Percentiles rank a stretch among this genome's conserved stretches.
Evolutionary conservation across 2,888 invertebrate species (phyloP).

Genomic region (Drosophila birchii): DNA sequence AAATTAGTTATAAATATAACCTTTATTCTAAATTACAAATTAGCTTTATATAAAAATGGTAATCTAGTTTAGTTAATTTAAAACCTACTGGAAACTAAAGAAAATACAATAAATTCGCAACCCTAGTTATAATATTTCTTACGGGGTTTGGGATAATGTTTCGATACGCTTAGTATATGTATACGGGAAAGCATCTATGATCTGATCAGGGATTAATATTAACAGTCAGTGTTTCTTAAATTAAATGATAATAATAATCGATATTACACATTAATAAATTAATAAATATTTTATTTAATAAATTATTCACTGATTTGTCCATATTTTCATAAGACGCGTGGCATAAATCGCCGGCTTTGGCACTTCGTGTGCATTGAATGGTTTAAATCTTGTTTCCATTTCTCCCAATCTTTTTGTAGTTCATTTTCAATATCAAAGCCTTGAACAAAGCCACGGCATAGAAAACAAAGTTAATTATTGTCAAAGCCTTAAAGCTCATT

Average conservation of each 20-base stretch:
- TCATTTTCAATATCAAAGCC: constrained; percentile 50
- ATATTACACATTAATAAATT: too few species aligned
- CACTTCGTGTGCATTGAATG: background rate
- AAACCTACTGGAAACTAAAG: background rate
- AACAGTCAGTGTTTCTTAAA: background rate
- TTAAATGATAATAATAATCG: too few species aligned
- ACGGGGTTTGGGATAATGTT: background rate
- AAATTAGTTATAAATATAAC: background rate
- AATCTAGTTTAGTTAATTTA: background rate
- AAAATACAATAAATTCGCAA: background rate
- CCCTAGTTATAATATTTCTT: background rate
- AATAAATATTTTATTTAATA: background rate
- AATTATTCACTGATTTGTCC: background rate
- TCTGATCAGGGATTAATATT: background rate
- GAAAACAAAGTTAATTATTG: constrained; percentile 62
- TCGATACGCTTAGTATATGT: too few species aligned
- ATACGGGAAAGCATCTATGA: background rate
- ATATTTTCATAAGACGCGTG: background rate
- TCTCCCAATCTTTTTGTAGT: constrained; percentile 31
- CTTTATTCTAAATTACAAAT: background rate
- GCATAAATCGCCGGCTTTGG: background rate
- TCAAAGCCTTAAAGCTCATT: constrained; percentile 47
- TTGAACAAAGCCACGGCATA: constrained; percentile 6
- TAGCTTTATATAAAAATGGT: background rate
- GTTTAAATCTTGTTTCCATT: constrained; percentile 26